Percentiles rank a stretch among this genome's conserved stretches.
These are phyloP conservation scores for Galerucella pusilla DNA, from an alignment of 2,888 invertebrate species.

Conservation along the genomic window DNA sequence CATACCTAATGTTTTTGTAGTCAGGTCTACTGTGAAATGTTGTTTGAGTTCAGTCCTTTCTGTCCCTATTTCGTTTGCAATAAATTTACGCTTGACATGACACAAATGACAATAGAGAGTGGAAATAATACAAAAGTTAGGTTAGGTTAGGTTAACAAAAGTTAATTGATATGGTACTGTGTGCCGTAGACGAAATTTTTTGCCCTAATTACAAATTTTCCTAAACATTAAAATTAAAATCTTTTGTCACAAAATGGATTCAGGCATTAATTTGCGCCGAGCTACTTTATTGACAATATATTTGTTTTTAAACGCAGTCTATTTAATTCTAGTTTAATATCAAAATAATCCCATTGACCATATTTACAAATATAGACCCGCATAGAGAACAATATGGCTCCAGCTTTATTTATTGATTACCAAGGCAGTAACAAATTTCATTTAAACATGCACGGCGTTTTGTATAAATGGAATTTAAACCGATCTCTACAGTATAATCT, in stretches of 20 bases:
- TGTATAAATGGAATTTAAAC: conserved; percentile 16
- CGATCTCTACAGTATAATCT: conserved; percentile 19
- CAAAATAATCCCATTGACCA: neutral
- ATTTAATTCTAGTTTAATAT: neutral
- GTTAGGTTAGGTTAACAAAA: neutral
- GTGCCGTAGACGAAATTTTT: neutral
- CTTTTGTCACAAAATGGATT: neutral
- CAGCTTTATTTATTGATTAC: too few species aligned
- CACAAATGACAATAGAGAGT: neutral
- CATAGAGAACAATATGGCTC: neutral
- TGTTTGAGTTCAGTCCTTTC: neutral
- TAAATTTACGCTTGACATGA: neutral
- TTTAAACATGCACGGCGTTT: neutral
- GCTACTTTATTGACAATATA: too few species aligned
- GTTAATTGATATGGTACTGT: neutral
- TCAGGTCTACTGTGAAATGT: neutral
- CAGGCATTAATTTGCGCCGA: too few species aligned
- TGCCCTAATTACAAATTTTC: neutral
- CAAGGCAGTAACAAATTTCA: neutral
- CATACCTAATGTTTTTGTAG: neutral
- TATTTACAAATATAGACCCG: neutral
- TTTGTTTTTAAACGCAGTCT: neutral
- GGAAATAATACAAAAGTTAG: conserved; percentile 1
- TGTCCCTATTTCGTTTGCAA: neutral
- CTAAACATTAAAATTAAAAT: too few species aligned